Evolutionary conservation across 2,888 invertebrate species (phyloP).

Genomic region (Calameuta pallipes): DNA sequence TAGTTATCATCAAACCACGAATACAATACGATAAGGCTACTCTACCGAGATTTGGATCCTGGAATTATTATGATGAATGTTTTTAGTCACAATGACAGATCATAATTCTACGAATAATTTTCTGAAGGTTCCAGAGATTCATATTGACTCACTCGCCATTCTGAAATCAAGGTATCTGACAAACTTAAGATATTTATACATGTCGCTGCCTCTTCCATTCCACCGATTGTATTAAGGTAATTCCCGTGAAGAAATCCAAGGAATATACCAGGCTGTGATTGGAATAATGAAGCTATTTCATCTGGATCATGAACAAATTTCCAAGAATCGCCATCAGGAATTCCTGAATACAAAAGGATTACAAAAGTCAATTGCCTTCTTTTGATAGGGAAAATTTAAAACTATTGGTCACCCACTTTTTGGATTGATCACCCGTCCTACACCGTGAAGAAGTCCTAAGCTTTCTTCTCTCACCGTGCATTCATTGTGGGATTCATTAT

Average conservation of each 20-base stretch:
- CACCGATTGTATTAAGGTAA: constrained; percentile 76
- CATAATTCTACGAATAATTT: neutral
- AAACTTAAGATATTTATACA: constrained; percentile 78
- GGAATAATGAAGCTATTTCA: constrained; percentile 75
- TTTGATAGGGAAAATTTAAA: neutral
- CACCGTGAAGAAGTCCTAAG: constrained; percentile 79
- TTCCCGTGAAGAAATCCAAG: constrained; percentile 80
- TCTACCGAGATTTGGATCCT: constrained; percentile 54
- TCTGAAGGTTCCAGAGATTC: neutral
- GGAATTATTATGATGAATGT: constrained; percentile 12
- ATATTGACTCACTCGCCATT: constrained; percentile 73
- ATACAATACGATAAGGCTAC: constrained; percentile 64
- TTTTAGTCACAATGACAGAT: neutral
- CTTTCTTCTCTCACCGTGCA: constrained; percentile 76
- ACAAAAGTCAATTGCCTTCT: neutral
- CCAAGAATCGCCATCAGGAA: constrained; percentile 55
- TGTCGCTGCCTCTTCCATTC: constrained; percentile 69
- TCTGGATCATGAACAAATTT: constrained; percentile 74
- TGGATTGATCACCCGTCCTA: constrained; percentile 82
- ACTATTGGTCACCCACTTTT: constrained; percentile 69
- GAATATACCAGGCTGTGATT: constrained; percentile 75
- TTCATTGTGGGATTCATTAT: constrained; percentile 40
- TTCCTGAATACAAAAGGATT: constrained; percentile 46
- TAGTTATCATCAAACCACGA: constrained; percentile 79
- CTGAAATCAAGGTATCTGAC: constrained; percentile 74